phyloP scores from a whole-genome alignment of 2,888 invertebrate species.

The Steromphala cineraria region DNA sequence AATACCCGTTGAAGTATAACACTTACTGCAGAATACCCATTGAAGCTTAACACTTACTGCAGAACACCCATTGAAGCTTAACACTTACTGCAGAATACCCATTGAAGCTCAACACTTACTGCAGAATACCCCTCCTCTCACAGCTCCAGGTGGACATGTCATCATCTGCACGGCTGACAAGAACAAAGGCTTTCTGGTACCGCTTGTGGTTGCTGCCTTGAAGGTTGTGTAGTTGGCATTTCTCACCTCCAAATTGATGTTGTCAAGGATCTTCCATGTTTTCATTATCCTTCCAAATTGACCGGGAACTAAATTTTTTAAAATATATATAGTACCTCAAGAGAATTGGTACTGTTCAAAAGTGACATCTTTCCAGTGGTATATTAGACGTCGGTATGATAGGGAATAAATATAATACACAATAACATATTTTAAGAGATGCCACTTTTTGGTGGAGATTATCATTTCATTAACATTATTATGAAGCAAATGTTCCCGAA shows the following conservation, averaged over 20 bases:
- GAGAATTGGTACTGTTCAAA: too few species aligned
- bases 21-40: too few species aligned
- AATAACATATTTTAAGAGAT: too few species aligned
- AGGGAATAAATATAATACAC: too few species aligned
- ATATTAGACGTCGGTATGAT: too few species aligned
- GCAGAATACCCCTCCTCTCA: background rate
- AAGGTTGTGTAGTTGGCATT: background rate
- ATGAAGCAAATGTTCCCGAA: too few species aligned
- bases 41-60: background rate
- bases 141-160: background rate
- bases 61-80: background rate
- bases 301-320: background rate
- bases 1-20: too few species aligned
- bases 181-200: background rate
- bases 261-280: background rate
- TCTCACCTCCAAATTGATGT: conserved; percentile 1
- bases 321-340: background rate
- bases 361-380: too few species aligned
- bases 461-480: too few species aligned
- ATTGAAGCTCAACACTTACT: background rate
- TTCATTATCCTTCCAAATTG: conserved; percentile 1
- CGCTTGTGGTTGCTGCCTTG: background rate
- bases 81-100: background rate
- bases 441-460: too few species aligned
- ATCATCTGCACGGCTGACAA: background rate